A percentile compares a stretch with the other conserved stretches of the same genome.
Evolutionary conservation across 2,113 vertebrate genomes (phyloP).

Genomic region (Meleagris gallopavo): DNA sequence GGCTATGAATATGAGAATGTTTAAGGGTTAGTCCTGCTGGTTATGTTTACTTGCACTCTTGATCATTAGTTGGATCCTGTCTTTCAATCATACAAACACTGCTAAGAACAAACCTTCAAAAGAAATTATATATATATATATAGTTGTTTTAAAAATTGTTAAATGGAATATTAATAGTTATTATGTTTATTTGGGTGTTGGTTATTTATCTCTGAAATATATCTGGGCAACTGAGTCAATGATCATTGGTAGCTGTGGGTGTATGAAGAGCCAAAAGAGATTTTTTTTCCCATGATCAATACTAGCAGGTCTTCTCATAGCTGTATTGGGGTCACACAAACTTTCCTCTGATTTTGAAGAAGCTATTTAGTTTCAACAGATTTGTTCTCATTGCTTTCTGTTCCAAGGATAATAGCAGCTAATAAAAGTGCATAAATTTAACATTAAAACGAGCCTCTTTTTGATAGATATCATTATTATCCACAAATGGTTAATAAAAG

Average conservation of each 20-base stretch:
- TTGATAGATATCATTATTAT: not conserved
- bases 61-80: not conserved
- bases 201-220: constrained; percentile 41
- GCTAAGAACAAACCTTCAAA: constrained; percentile 17
- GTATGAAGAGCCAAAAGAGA: not conserved
- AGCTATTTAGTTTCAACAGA: not conserved
- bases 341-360: not conserved
- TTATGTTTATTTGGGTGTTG: not conserved
- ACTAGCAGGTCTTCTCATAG: not conserved
- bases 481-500: not conserved
- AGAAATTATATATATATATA: not conserved
- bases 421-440: not conserved
- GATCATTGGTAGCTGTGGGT: not conserved
- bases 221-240: not conserved
- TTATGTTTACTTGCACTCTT: not conserved
- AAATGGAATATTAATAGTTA: not conserved
- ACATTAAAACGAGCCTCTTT: not conserved
- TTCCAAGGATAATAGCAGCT: not conserved
- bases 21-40: not conserved
- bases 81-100: not conserved
- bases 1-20: not conserved
- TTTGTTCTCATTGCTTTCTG: not conserved
- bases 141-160: not conserved
- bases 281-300: not conserved
- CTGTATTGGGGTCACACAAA: not conserved